Percentiles rank a stretch among this genome's conserved stretches.
Evolutionary conservation across 2,113 vertebrate species (phyloP).

Genomic region (Symphodus melops): DNA sequence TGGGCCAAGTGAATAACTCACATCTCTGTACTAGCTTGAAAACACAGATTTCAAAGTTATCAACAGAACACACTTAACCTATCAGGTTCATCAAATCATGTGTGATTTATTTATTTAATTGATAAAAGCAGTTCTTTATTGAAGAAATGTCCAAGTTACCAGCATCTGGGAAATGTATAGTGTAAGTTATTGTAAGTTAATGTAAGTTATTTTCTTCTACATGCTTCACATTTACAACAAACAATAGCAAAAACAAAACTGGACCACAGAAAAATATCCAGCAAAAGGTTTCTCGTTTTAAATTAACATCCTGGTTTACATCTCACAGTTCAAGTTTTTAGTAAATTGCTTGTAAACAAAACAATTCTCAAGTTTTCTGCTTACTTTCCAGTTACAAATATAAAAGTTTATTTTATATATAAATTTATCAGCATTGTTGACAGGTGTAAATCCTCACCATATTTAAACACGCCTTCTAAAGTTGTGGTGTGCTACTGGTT

Average conservation of each 20-base stretch:
- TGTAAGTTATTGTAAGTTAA: too few relatives aligned
- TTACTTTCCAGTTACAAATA: neutral
- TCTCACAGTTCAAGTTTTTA: slow-evolving; percentile 28
- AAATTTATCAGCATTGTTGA: slow-evolving; percentile 2
- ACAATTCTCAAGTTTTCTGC: slow-evolving; percentile 14
- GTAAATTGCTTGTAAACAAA: slow-evolving; percentile 54
- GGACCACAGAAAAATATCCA: neutral
- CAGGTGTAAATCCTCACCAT: neutral
- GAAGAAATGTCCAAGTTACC: neutral
- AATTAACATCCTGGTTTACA: neutral
- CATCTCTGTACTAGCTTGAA: neutral
- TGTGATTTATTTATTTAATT: neutral
- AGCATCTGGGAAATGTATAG: neutral
- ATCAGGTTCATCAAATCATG: too few relatives aligned
- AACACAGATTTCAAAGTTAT: too few relatives aligned
- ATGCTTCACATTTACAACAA: neutral
- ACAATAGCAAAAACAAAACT: neutral
- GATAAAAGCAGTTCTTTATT: neutral
- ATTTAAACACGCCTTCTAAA: neutral
- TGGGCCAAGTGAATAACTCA: neutral
- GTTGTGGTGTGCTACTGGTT: neutral
- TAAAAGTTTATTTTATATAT: slow-evolving; percentile 10
- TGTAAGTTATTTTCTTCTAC: neutral
- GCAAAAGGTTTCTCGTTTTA: neutral
- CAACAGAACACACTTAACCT: too few relatives aligned